Percentiles rank a stretch among this genome's conserved stretches.
Conservation (phyloP, 2,888 invertebrate genomes). For the Seira musarum region DNA sequence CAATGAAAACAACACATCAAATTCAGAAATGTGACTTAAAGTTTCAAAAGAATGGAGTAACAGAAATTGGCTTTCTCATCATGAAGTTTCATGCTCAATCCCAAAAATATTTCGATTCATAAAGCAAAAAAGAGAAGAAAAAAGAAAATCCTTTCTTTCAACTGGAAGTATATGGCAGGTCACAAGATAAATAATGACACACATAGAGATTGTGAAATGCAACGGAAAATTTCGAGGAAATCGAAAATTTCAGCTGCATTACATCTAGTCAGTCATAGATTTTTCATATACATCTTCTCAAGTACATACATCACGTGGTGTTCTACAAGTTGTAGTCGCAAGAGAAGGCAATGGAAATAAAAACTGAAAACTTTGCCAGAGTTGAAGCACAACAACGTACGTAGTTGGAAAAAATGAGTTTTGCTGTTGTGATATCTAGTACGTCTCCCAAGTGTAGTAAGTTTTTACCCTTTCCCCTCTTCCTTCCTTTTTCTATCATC, state of each 20-base stretch:
- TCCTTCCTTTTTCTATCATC: slow-evolving; percentile 11
- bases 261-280: slow-evolving; percentile 47
- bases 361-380: not conserved
- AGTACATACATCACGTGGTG: not conserved
- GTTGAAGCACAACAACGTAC: not conserved
- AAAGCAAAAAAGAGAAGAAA: too few relatives aligned
- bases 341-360: not conserved
- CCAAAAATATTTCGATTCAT: too few relatives aligned
- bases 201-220: slow-evolving; percentile 44
- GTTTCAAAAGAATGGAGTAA: too few relatives aligned
- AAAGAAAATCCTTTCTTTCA: too few relatives aligned
- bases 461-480: slow-evolving; percentile 19
- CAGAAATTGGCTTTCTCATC: too few relatives aligned
- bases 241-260: slow-evolving; percentile 54
- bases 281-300: slow-evolving; percentile 10
- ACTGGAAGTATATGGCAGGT: too few relatives aligned
- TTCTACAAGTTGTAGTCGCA: slow-evolving; percentile 17
- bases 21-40: too few relatives aligned
- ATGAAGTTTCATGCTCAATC: too few relatives aligned
- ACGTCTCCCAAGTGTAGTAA: slow-evolving; percentile 16
- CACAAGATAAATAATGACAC: slow-evolving; percentile 25
- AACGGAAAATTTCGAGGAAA: slow-evolving; percentile 50
- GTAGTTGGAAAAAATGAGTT: not conserved
- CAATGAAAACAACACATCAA: too few relatives aligned
- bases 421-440: slow-evolving; percentile 9